Evolutionary conservation across 2,113 vertebrate genomes (phyloP).

Genomic region (Sander lucioperca): DNA sequence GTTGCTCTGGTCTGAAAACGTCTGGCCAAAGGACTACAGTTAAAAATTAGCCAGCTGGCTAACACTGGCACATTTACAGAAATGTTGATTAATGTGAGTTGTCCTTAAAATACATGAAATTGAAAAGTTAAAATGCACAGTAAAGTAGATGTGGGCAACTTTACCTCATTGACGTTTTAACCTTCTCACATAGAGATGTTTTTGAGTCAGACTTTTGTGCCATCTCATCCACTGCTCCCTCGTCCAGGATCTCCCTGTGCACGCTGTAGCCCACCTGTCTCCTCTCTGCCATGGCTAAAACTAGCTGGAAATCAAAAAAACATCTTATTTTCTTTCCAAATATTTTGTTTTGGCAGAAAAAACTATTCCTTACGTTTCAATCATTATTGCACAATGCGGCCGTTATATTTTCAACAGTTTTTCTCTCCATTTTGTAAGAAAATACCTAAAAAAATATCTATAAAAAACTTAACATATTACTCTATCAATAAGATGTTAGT

Average conservation of each 20-base stretch:
- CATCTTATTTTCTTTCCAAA: background rate
- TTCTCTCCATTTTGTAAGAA: background rate
- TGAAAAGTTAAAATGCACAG: background rate
- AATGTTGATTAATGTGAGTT: too few relatives aligned
- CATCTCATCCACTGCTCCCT: constrained; percentile 72
- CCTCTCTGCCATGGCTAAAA: constrained; percentile 55
- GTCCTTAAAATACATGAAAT: too few relatives aligned
- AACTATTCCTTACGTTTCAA: background rate
- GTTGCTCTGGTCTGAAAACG: too few relatives aligned
- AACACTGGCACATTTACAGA: too few relatives aligned
- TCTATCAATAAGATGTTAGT: background rate
- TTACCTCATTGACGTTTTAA: constrained; percentile 80
- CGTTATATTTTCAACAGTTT: background rate
- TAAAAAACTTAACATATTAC: background rate
- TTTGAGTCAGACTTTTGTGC: constrained; percentile 67
- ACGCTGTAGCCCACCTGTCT: constrained; percentile 64
- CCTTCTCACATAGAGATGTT: constrained; percentile 59
- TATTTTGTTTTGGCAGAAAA: background rate
- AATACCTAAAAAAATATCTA: background rate
- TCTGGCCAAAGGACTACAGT: too few relatives aligned
- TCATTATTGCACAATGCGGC: background rate
- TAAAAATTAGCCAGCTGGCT: too few relatives aligned
- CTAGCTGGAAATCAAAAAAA: background rate
- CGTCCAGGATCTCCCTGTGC: constrained; percentile 79
- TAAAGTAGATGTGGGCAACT: background rate